These are phyloP conservation scores for Deilephila porcellus DNA, from an alignment of 2,888 invertebrate species.

Conservation along the genomic window DNA sequence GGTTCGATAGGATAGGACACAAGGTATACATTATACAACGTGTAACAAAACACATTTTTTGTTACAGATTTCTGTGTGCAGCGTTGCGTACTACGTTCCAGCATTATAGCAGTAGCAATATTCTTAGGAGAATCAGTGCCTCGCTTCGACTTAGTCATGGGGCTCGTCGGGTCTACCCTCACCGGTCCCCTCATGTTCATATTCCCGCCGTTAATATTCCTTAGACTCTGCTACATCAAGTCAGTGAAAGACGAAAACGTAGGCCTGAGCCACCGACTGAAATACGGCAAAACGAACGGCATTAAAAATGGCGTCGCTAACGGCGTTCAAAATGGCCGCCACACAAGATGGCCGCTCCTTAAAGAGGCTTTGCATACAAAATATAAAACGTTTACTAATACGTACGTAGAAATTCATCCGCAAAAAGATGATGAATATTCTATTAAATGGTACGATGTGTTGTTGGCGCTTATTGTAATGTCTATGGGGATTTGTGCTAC, in stretches of 20 bases:
- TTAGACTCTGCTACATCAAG: constrained; percentile 86
- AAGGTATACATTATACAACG: too few species aligned
- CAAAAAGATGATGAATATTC: constrained; percentile 54
- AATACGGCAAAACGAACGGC: constrained; percentile 39
- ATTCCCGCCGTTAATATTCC: constrained; percentile 92
- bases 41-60: constrained; percentile 14
- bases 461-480: constrained; percentile 85
- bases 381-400: constrained; percentile 66
- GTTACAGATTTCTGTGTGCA: constrained; percentile 90
- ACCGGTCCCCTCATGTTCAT: constrained; percentile 94
- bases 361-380: constrained; percentile 50
- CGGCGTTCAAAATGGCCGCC: constrained; percentile 33
- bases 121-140: constrained; percentile 93
- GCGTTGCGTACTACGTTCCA: constrained; percentile 89
- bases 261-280: constrained; percentile 25
- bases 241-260: constrained; percentile 39
- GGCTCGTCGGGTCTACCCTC: constrained; percentile 93
- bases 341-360: constrained; percentile 60
- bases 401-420: constrained; percentile 41
- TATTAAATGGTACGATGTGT: constrained; percentile 76
- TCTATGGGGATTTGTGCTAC: constrained; percentile 87
- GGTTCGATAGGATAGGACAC: too few species aligned
- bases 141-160: constrained; percentile 93
- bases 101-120: constrained; percentile 88
- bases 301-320: constrained; percentile 31